Evolutionary conservation across 2,113 vertebrate species (phyloP).

Genomic region (Erythrocercus mccallii): DNA sequence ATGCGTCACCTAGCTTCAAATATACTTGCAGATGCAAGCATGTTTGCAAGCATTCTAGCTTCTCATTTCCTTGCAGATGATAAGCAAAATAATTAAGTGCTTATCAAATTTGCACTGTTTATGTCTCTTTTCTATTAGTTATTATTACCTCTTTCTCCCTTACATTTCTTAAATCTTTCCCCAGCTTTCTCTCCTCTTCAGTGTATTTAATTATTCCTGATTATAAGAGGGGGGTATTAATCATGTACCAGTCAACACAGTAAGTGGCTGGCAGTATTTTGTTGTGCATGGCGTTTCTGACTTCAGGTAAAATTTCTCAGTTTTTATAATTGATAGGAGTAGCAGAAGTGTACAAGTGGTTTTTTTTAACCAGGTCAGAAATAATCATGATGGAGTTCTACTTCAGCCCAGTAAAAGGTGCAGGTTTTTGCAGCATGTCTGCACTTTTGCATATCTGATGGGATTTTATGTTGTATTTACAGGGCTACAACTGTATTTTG

Average conservation of each 20-base stretch:
- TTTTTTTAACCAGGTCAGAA: neutral
- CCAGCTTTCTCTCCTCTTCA: neutral
- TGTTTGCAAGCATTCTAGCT: neutral
- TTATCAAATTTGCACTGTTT: neutral
- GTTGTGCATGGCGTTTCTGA: neutral
- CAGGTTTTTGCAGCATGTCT: neutral
- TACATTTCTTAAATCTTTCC: neutral
- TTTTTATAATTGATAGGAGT: neutral
- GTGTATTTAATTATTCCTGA: neutral
- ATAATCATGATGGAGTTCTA: neutral
- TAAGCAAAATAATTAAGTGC: neutral
- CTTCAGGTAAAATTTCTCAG: neutral
- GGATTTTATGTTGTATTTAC: neutral
- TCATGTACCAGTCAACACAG: neutral
- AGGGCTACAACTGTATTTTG: neutral
- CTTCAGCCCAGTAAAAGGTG: neutral
- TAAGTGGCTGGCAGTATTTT: neutral
- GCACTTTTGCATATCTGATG: neutral
- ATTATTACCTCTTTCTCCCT: neutral
- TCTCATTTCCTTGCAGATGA: neutral
- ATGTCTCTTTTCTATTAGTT: neutral
- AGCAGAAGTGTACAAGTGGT: neutral
- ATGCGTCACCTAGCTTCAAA: neutral
- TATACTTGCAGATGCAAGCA: neutral
- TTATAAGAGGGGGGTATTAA: neutral